phyloP scores from a whole-genome alignment of 2,888 invertebrate genomes.

The Callimorpha dominula region DNA sequence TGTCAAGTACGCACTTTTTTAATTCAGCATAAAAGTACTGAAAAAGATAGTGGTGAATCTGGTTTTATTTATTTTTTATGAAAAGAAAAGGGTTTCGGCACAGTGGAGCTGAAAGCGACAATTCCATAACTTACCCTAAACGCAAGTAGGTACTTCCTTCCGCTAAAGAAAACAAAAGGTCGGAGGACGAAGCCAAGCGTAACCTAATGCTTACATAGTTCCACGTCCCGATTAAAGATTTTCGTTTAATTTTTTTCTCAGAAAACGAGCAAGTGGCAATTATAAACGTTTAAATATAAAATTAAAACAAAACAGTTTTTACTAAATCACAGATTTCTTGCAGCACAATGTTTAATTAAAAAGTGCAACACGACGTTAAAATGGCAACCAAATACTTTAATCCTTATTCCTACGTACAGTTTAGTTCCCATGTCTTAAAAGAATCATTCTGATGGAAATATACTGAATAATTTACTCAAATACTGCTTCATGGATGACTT shows the following conservation, averaged over 20 bases:
- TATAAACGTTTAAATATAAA: not conserved
- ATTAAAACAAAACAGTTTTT: not conserved
- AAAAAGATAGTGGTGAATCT: not conserved
- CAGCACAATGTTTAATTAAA: too few species aligned
- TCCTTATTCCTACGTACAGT: too few species aligned
- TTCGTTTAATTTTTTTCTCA: not conserved
- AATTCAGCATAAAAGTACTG: not conserved
- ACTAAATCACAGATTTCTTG: not conserved
- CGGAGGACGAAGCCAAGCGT: not conserved
- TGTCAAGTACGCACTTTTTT: too few species aligned
- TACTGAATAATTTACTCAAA: too few species aligned
- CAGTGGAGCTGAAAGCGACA: not conserved
- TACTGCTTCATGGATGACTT: too few species aligned
- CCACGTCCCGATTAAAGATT: not conserved
- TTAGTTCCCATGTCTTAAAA: too few species aligned
- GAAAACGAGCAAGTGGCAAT: not conserved
- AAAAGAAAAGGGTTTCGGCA: not conserved
- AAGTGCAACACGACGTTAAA: too few species aligned
- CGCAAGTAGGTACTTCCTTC: not conserved
- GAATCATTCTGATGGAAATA: too few species aligned
- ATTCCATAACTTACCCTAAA: slow-evolving; percentile 1
- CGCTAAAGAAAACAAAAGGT: slow-evolving; percentile 5
- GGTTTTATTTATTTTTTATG: not conserved
- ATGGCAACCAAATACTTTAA: too few species aligned
- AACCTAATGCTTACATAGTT: not conserved